Base-by-base conservation (phyloP, 2,113 vertebrate genomes). In the Gambusia holbrooki region DNA sequence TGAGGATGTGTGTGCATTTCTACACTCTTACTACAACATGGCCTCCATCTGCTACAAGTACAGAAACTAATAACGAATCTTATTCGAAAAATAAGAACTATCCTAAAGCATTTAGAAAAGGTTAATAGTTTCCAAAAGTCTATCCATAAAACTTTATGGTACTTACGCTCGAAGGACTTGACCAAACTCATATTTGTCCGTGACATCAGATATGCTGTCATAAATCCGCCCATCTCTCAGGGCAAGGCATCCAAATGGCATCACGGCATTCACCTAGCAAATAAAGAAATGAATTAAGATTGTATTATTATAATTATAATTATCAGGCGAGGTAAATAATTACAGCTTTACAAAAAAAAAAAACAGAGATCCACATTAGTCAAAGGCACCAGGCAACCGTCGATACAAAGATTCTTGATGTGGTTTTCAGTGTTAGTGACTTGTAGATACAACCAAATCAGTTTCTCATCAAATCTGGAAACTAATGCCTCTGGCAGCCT, bases 161-260 rank as follows among this genome's bases (percentile, higher is more conserved):
- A 95, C 96, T 96, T 79, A 96, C 96, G 95, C 94, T 82, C 94
- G 90, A 71, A 96, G 94, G 66, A 95, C 91, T 81, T 96, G 95
- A 79, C 96, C 96, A 54, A 96, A 95, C 85, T 96, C 95, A 88
- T 96, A 96, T 81, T 96, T 96, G 90, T 96, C 96, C 0, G 92
- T 95, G 92, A 96, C 91, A 77, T 96, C 96, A 64, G 93, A 92
- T 6, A 95, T 92, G 85, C 88, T 95, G 79, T 91, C 87, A 85
- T 95, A 96, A 3, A 60, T 92, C 77, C 94, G 94, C 93, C 95
- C 95, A 84, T 95, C 94, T 85, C 95, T 94, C 84, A 95, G 91
- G 90, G 95, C 94, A 92, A 96, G 94, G 91, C 96, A 96, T 80
- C 93, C 94, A 94, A 96, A 96, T 84, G 95, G 95, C 95, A 95